Evolutionary conservation across 2,113 vertebrate species (phyloP), one percentile per base, ranked within the genome.

Genomic region (Neodon shergylaensis): DNA sequence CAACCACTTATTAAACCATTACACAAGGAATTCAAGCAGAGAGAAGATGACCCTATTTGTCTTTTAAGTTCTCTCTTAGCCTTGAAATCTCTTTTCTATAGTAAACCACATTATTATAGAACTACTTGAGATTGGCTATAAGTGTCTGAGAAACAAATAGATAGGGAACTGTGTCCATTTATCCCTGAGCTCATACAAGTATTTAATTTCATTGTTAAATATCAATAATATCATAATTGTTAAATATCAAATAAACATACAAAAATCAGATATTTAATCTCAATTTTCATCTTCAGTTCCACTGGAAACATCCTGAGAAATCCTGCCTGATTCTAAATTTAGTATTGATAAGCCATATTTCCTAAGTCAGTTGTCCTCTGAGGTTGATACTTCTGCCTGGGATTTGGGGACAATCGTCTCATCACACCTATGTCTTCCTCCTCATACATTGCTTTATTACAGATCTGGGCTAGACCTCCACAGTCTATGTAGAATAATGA

Each of bases 181-280:
- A 89, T 58, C 5, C 16, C 61, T 31, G 1, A 72, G 12, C 26
- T 31, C 7, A 28, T 58, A 61, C 1, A 11, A 5, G 31, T 6
- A 36, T n/a, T 39, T 5, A 8, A 6, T 54, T 90, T 65, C 5
- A 72, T 88, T 92, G 58, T 4, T 91, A 94, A 82, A 70, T 33
- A 81, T 39, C 66, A 92, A n/a, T n/a, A n/a, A n/a, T n/a, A n/a
- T n/a, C n/a, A n/a, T n/a, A n/a, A n/a, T n/a, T n/a, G n/a, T n/a
- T n/a, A n/a, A n/a, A n/a, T n/a, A n/a, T 36, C 14, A 82, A 93
- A 63, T 24, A 28, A 72, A 5, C 31, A 74, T 42, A 49, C 0
- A 47, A 83, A 81, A 81, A 90, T 82, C 16, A 74, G 88, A 33
- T 17, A 88, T 7, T 92, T 94, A 65, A 93, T 94, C 86, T 92